Percentiles rank a stretch among this genome's conserved stretches.
These are phyloP conservation scores for Porphyrio hochstetteri DNA, from an alignment of 2,113 vertebrate species.

Conservation along the genomic window DNA sequence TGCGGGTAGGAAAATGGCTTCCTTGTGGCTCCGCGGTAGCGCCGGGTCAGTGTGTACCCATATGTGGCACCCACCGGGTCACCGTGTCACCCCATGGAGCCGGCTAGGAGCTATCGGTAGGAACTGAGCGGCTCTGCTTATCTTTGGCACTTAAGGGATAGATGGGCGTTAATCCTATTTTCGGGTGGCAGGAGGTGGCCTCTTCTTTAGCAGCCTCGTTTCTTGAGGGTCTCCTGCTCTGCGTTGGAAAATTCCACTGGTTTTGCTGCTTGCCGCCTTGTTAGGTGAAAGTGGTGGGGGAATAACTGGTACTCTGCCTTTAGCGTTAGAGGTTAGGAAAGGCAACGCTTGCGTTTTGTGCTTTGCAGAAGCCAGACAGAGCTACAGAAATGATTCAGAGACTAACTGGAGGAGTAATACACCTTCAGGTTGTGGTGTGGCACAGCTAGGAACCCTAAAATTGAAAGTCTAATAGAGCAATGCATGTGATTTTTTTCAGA, in stretches of 20 bases:
- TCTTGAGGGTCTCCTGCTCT: background rate
- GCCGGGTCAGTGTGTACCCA: accelerated
- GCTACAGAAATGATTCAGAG: background rate
- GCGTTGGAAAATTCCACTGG: background rate
- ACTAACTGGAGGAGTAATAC: background rate
- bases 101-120: accelerated
- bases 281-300: background rate
- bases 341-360: background rate
- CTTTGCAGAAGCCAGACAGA: background rate
- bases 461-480: background rate
- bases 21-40: accelerated
- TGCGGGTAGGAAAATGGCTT: accelerated
- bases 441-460: background rate
- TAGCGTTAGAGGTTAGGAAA: background rate
- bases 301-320: background rate
- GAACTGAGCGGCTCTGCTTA: background rate
- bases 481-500: accelerated
- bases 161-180: background rate
- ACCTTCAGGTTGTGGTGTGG: background rate
- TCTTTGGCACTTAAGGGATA: background rate
- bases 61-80: accelerated
- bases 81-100: accelerated
- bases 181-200: background rate
- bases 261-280: accelerated
- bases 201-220: background rate